phyloP scores from a whole-genome alignment of 2,888 invertebrate species.

The Philhelius pedissequus region DNA sequence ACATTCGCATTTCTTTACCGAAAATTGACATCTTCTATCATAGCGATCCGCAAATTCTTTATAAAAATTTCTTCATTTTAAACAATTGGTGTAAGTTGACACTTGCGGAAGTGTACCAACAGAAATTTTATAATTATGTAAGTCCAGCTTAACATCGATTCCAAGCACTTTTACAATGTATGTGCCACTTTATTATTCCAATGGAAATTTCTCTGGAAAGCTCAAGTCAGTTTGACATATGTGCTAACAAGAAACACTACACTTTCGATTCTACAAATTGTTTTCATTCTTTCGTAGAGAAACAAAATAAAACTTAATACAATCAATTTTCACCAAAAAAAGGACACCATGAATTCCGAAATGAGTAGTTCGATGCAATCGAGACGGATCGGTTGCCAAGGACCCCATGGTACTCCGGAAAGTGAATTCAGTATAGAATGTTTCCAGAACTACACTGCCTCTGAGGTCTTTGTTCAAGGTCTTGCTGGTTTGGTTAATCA shows the following conservation, averaged over 20 bases:
- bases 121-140: too few species aligned
- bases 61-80: too few species aligned
- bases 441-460: conserved; percentile 93
- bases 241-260: conserved; percentile 22
- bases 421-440: conserved; percentile 84
- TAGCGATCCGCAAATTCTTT: too few species aligned
- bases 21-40: too few species aligned
- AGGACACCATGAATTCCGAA: conserved; percentile 71
- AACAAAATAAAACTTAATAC: not conserved
- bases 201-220: not conserved
- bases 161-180: not conserved
- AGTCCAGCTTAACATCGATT: not conserved
- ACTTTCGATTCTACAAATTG: not conserved
- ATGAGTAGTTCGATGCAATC: conserved; percentile 72
- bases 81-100: too few species aligned
- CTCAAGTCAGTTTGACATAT: conserved; percentile 5
- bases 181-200: not conserved
- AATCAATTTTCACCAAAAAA: too few species aligned
- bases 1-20: too few species aligned
- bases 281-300: not conserved
- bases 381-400: conserved; percentile 66
- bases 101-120: too few species aligned
- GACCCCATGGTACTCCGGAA: conserved; percentile 71
- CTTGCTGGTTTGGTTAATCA: conserved; percentile 94
- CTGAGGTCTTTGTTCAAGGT: conserved; percentile 95